Base-by-base conservation (phyloP, 2,797 vertebrate genomes). In the Acanthis flammea region DNA sequence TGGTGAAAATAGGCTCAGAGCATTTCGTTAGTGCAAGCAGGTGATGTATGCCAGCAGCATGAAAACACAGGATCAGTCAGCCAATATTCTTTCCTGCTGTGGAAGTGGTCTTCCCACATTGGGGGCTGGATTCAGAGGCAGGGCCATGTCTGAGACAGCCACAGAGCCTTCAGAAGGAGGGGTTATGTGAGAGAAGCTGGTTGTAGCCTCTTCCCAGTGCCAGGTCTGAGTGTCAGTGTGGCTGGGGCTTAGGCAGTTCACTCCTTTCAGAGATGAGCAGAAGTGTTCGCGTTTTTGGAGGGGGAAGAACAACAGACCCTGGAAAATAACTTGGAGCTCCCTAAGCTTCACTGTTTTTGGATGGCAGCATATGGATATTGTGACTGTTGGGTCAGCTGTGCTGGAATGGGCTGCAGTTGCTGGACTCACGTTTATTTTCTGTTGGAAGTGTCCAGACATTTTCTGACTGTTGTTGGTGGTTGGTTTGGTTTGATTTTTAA, bases 401-500 rank as follows among this genome's bases (percentile, higher is more conserved):
- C 55, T 53, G 53, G n/a, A 72, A 9, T 51, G 27, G 12, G 33
- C 39, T 77, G 33, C 39, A 44, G 28, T 75, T 90, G 33, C 44
- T 6, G 4, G 58, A 35, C 33, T 80, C 30, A 7, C 0, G 0
- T 66, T 61, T 76, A 17, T 67, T 86, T 91, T 85, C 23, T 66
- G 22, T 27, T 83, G 31, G 51, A 83, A 58, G 9, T 12, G 6
- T 55, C 33, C 70, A 48, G 45, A 54, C 25, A 4, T 28, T 51
- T 21, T 74, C 53, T 71, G 57, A 31, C 27, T 72, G 60, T 66
- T 94, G 66, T 10, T 51, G 37, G 77, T 9, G 5, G 28, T 50
- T 88, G 62, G 27, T 67, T 83, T 90, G 78, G 65, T 74, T 94
- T 86, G 82, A 41, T 70, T 92, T 92, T 72, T 84, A 62, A 58